These are phyloP conservation scores for roundworm (Caenorhabditis elegans) DNA, from an alignment of 1,140 invertebrate genomes.

Conservation along the genomic window DNA sequence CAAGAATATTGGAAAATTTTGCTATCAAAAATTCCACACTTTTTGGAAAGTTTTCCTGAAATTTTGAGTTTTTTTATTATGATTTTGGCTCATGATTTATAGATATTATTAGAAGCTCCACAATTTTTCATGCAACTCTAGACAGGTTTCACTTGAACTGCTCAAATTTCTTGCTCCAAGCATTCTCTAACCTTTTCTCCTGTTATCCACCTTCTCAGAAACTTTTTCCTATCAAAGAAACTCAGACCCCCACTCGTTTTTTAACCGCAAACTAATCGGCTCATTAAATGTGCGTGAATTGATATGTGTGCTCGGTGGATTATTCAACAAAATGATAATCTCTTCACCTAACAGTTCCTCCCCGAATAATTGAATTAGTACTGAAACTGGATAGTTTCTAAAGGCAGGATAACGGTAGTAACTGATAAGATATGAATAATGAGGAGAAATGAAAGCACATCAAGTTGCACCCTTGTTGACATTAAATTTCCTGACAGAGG, in stretches of 20 bases:
- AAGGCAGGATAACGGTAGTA: background rate
- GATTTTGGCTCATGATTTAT: too few species aligned
- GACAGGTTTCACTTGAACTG: too few species aligned
- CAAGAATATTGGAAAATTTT: too few species aligned
- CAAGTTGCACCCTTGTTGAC: constrained; percentile 5
- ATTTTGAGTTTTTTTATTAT: too few species aligned
- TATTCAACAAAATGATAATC: background rate
- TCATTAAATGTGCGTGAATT: background rate
- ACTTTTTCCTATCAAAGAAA: background rate
- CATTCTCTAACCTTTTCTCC: background rate
- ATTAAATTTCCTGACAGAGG: background rate
- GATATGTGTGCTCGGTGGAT: background rate
- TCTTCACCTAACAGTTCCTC: too few species aligned
- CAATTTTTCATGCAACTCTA: too few species aligned
- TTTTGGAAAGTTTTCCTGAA: too few species aligned
- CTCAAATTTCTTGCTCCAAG: too few species aligned
- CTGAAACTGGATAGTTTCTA: background rate
- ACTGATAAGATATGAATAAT: background rate
- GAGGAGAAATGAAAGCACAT: background rate
- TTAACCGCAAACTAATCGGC: background rate
- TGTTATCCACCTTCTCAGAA: background rate
- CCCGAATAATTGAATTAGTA: background rate
- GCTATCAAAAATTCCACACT: too few species aligned
- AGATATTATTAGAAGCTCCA: too few species aligned
- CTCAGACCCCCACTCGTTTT: background rate